phyloP scores from a whole-genome alignment of 2,888 invertebrate species.

The Eurytoma adleriae region DNA sequence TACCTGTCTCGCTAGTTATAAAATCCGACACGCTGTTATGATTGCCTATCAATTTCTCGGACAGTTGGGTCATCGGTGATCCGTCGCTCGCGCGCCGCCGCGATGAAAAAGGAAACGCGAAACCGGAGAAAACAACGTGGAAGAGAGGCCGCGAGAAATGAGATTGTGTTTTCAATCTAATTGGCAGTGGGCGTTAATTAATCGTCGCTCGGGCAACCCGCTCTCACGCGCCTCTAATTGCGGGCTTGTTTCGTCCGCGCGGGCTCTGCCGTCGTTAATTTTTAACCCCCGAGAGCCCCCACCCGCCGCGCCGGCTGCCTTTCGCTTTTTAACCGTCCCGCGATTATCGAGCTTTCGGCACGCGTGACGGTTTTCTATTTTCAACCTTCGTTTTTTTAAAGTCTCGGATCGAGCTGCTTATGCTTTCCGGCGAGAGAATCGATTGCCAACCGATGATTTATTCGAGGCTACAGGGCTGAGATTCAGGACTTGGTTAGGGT shows the following conservation, averaged over 20 bases:
- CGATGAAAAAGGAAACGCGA: neutral
- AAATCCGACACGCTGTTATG: neutral
- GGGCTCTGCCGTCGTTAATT: neutral
- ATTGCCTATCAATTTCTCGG: neutral
- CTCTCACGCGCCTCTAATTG: constrained; percentile 11
- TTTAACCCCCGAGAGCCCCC: no score
- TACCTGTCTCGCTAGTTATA: neutral
- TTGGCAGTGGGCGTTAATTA: constrained; percentile 39
- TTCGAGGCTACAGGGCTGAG: neutral
- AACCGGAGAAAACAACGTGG: neutral
- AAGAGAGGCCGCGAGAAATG: neutral
- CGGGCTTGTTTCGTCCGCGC: constrained; percentile 20
- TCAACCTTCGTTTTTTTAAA: neutral
- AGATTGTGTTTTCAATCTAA: constrained; percentile 34
- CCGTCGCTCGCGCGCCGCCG: neutral
- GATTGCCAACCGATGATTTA: constrained; percentile 13
- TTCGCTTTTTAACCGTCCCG: no score
- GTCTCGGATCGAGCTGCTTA: no score
- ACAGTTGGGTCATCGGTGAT: neutral
- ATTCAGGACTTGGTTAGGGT: no score
- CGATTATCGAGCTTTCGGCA: neutral
- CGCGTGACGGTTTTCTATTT: neutral
- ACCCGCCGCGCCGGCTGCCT: no score
- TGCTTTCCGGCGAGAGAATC: neutral
- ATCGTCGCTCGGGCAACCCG: neutral